phyloP scores from a whole-genome alignment of 2,888 invertebrate genomes.

The Nebria salina region DNA sequence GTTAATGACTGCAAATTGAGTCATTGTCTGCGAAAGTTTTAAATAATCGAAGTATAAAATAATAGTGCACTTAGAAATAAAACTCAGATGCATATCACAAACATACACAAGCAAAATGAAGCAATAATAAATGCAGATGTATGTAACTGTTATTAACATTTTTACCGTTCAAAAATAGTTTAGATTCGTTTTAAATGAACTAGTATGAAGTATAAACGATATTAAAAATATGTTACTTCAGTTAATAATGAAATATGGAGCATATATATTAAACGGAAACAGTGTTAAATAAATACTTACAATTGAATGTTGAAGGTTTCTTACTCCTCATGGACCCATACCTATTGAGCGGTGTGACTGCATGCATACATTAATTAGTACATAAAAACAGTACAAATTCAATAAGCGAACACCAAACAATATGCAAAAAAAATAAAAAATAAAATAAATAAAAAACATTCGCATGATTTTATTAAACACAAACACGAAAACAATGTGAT shows the following conservation, averaged over 20 bases:
- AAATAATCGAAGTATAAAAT: neutral
- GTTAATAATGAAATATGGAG: neutral
- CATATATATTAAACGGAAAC: neutral
- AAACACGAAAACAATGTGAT: constrained; percentile 5
- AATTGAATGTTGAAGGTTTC: constrained; percentile 17
- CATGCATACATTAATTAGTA: constrained; percentile 27
- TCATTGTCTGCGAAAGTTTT: too few species aligned
- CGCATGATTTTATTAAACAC: constrained; percentile 8
- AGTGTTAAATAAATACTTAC: constrained; percentile 31
- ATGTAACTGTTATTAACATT: neutral
- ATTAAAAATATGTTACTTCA: too few species aligned
- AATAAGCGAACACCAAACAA: constrained; percentile 26
- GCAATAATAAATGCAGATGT: neutral
- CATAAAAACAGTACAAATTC: constrained; percentile 9
- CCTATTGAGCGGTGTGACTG: constrained; percentile 39
- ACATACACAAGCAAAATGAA: neutral
- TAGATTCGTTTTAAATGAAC: too few species aligned
- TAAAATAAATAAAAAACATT: neutral
- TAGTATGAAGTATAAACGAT: too few species aligned
- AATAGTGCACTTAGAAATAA: neutral
- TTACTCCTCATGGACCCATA: constrained; percentile 37
- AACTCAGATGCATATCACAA: neutral
- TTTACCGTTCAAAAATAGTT: too few species aligned
- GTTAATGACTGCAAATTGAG: too few species aligned
- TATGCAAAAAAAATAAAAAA: constrained; percentile 31